These are phyloP conservation scores for Callaeas wilsoni DNA, from an alignment of 2,113 vertebrate genomes.

Conservation along the genomic window DNA sequence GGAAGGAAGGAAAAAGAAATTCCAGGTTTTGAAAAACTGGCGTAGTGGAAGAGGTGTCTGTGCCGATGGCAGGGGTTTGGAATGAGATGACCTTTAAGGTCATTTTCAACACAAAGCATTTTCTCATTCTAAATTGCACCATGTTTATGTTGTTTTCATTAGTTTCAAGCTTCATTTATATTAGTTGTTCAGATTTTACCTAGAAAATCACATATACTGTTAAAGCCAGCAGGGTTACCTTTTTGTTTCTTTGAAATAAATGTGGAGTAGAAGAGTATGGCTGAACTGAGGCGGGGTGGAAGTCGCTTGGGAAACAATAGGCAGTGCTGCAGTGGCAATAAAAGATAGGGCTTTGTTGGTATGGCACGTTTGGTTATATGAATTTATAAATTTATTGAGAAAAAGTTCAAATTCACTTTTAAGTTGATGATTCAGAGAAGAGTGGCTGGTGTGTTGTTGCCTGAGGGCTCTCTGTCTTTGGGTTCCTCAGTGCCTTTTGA, in stretches of 20 bases:
- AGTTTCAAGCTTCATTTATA: not conserved
- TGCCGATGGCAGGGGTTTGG: not conserved
- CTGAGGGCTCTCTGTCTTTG: not conserved
- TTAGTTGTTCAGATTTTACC: not conserved
- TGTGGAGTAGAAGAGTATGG: not conserved
- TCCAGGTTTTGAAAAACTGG: not conserved
- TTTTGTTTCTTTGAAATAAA: not conserved
- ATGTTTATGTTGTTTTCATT: not conserved
- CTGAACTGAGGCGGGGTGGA: not conserved
- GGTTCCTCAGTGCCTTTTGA: not conserved
- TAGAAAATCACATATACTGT: not conserved
- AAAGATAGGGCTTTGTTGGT: not conserved
- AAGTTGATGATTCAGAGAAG: not conserved
- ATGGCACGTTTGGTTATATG: not conserved
- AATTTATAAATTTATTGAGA: not conserved
- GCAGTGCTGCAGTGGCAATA: no score
- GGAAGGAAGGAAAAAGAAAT: not conserved
- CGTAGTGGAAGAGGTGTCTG: not conserved
- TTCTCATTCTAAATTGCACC: not conserved
- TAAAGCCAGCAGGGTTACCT: not conserved
- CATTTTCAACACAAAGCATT: not conserved
- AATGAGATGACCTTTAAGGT: not conserved
- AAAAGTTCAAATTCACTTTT: not conserved
- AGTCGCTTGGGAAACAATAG: not conserved
- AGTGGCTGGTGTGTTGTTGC: fast-evolving